A percentile compares a stretch with the other conserved stretches of the same genome.
phyloP scores from a whole-genome alignment of 2,797 vertebrate genomes.

The Labeo calbasu region DNA sequence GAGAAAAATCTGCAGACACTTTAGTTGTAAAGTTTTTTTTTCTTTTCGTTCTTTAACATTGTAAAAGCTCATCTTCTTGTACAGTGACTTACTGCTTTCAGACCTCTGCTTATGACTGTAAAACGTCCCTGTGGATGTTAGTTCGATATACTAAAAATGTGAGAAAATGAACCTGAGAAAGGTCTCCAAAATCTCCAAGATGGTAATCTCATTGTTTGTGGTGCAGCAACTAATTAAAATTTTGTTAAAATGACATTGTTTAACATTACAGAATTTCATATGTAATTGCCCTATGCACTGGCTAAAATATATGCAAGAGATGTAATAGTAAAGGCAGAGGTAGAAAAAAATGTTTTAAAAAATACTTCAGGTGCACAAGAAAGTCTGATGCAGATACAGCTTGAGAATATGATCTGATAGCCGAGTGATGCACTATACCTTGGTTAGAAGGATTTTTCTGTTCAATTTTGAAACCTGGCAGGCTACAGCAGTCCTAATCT shows the following conservation, averaged over 20 bases:
- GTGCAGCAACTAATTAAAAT: constrained; percentile 58
- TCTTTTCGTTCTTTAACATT: not conserved
- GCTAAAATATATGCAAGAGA: not conserved
- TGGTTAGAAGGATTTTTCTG: constrained; percentile 13
- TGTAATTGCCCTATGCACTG: not conserved
- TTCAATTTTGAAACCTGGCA: constrained; percentile 1
- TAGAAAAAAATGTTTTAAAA: not conserved
- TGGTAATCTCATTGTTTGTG: constrained; percentile 57
- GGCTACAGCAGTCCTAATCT: constrained; percentile 19
- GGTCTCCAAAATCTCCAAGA: constrained; percentile 63
- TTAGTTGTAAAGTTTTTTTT: constrained; percentile 29
- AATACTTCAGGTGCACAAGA: not conserved
- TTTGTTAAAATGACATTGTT: not conserved
- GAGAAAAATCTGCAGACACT: constrained; percentile 42
- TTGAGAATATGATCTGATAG: constrained; percentile 16
- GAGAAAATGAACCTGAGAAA: constrained; percentile 56
- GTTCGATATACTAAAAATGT: constrained; percentile 32
- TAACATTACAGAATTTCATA: not conserved
- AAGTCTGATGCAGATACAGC: not conserved
- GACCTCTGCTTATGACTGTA: constrained; percentile 14
- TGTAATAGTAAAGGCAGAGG: not conserved
- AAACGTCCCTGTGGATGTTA: constrained; percentile 21
- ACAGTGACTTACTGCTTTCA: constrained; percentile 9
- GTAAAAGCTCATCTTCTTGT: constrained; percentile 43
- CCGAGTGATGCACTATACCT: not conserved